Conservation (phyloP, 92 coral and sea anemone genomes). For the Zoanthus sansibaricus region DNA sequence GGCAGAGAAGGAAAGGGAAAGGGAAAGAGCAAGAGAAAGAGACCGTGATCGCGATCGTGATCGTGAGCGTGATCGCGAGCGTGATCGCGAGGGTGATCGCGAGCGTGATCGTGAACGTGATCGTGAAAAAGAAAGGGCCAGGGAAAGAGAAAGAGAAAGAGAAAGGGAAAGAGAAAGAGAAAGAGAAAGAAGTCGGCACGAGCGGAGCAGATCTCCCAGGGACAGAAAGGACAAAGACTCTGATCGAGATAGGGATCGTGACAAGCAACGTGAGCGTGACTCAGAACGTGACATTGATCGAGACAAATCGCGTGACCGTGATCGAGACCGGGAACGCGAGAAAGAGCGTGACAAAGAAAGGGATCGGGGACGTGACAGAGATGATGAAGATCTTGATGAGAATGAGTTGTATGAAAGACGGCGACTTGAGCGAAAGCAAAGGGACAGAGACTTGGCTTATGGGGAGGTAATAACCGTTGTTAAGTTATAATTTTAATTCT, state of each 20-base stretch:
- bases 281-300: slow-evolving; percentile 69
- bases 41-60: slow-evolving; percentile 48
- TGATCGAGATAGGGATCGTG: slow-evolving; percentile 72
- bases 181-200: slow-evolving; percentile 77
- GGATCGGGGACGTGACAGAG: slow-evolving; percentile 69
- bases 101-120: slow-evolving; percentile 1
- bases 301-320: slow-evolving; percentile 72
- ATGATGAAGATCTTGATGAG: slow-evolving; percentile 88
- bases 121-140: slow-evolving; percentile 61
- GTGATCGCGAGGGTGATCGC: too few relatives aligned
- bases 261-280: slow-evolving; percentile 57
- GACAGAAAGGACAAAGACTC: slow-evolving; percentile 71
- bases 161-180: slow-evolving; percentile 72
- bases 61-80: slow-evolving; percentile 60
- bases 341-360: slow-evolving; percentile 74
- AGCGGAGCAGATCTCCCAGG: slow-evolving; percentile 53
- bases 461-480: slow-evolving; percentile 71
- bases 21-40: slow-evolving; percentile 14
- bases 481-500: too few relatives aligned
- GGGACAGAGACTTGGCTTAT: slow-evolving; percentile 88
- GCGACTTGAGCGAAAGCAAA: slow-evolving; percentile 83
- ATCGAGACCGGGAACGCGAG: slow-evolving; percentile 71
- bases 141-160: slow-evolving; percentile 62
- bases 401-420: slow-evolving; percentile 85
- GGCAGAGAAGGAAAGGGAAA: slow-evolving; percentile 37